Base-by-base conservation (phyloP, 2,797 vertebrate genomes). In the Syngnathus rostellatus region DNA sequence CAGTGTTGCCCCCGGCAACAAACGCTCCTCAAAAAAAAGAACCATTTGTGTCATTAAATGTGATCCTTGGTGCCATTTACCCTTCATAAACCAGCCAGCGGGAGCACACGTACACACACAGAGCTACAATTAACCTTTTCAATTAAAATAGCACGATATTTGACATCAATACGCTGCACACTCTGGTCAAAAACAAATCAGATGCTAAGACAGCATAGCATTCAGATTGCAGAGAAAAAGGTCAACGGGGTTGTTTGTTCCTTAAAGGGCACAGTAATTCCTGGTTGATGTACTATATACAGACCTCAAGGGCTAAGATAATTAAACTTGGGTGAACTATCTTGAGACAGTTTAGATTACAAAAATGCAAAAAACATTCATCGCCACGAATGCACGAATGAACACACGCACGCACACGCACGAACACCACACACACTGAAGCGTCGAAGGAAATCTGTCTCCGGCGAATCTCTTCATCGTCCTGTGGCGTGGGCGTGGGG, bases 381-480 rank as follows among this genome's bases (percentile, higher is more conserved):
- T 3, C 9, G 7, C 25, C 40, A 31, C 31, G 31, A 31, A 31
- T 31, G 31, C 31, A 31, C 0, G 31, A 31, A 3, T 31, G 31
- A 31, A 31, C 31, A 31, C 31, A 31, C 23, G 23, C 3, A 31
- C 31, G 3, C 31, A 31, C 40, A 6, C 40, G 6, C 40, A 41
- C 40, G 39, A 2, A 40, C 23, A 23, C 23, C 31, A 31, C 40
- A 6, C 40, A 41, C 40, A 41, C 40, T 16, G 5, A 5, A 16
- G 5, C 0, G 46, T 17, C 14, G 41, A 17, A 21, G 2, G 7
- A 51, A 51, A 21, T 54, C n/a, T 39, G 37, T 39, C 65, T 50
- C 53, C 23, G 41, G 8, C 65, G 21, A 60, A 59, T 64, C 50
- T 9, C 65, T 62, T 12, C 59, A 62, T 16, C 59, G 62, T 55